These are phyloP conservation scores for Muntiacus muntjak DNA, from an alignment of 2,113 vertebrate genomes.

Conservation along the genomic window DNA sequence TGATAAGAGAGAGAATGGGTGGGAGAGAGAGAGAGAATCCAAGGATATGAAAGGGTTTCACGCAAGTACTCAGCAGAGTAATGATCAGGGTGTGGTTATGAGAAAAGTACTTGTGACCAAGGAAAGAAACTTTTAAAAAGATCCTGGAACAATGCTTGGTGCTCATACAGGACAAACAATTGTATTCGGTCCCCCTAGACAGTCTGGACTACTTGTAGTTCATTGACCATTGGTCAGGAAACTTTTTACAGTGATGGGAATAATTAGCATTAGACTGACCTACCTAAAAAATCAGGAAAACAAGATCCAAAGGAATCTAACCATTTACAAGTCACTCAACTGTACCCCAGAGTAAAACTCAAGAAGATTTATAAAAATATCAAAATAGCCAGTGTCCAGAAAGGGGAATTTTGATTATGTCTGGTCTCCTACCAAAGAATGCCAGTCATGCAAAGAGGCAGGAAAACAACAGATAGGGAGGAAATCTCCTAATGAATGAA, in stretches of 20 bases:
- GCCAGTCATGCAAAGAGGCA: background rate
- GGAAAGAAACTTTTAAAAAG: background rate
- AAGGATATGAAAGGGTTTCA: background rate
- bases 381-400: background rate
- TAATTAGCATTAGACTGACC: background rate
- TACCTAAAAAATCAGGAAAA: background rate
- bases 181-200: background rate
- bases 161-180: background rate
- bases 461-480: background rate
- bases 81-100: background rate
- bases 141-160: background rate
- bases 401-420: background rate
- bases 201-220: background rate
- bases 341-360: background rate
- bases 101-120: background rate
- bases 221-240: background rate
- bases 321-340: background rate
- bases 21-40: background rate
- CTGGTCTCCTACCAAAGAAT: background rate
- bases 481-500: background rate
- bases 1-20: background rate
- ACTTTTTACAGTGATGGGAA: background rate
- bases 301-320: background rate
- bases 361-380: background rate
- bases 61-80: background rate